Percentiles rank a stretch among this genome's conserved stretches.
phyloP scores from a whole-genome alignment of 2,888 invertebrate genomes.

The Dasypolia templi region DNA sequence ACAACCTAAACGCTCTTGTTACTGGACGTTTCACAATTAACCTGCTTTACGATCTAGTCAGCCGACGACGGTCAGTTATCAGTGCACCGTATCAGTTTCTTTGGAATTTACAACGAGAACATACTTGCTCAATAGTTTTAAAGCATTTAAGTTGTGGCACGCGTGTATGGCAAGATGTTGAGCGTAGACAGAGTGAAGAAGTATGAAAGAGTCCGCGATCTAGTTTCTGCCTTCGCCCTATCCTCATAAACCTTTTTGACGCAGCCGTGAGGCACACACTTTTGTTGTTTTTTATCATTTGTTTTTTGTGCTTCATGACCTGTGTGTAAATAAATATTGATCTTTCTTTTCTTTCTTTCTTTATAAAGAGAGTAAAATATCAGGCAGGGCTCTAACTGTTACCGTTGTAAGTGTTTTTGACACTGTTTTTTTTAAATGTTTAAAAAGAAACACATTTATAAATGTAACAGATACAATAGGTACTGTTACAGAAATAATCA shows the following conservation, averaged over 20 bases:
- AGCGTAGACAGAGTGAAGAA: not conserved
- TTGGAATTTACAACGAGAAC: constrained; percentile 57
- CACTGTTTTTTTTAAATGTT: no score
- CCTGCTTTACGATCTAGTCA: constrained; percentile 64
- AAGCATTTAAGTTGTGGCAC: constrained; percentile 28
- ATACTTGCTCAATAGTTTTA: constrained; percentile 51
- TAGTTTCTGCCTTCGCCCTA: not conserved
- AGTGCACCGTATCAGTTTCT: constrained; percentile 65
- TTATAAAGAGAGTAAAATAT: not conserved
- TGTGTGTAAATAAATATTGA: no score
- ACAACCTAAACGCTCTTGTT: constrained; percentile 63
- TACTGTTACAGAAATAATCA: no score
- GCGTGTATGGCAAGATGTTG: not conserved
- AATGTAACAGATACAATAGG: no score
- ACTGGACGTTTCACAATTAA: constrained; percentile 66
- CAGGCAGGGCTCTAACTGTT: no score
- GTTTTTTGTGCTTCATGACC: no score
- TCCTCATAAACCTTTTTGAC: no score
- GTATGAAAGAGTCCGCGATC: not conserved
- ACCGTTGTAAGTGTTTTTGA: no score
- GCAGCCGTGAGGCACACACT: no score
- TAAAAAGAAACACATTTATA: no score
- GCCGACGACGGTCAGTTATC: constrained; percentile 67
- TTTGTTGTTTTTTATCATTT: no score
- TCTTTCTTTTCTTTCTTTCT: no score